Conservation (phyloP, 2,797 vertebrate species). For the Hippopotamyrus pictus region DNA sequence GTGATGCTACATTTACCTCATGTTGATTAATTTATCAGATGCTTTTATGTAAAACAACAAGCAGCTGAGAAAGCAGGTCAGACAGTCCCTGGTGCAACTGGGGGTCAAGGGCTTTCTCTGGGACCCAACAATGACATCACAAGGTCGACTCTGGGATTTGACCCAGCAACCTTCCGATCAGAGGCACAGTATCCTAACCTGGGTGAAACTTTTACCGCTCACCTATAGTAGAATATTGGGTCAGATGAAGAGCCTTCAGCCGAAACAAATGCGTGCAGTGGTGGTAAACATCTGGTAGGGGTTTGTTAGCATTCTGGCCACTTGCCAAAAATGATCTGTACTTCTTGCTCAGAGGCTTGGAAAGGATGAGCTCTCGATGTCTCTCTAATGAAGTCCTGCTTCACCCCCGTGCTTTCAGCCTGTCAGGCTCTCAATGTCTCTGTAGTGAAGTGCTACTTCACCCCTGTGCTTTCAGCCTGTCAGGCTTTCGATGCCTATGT, state of each 20-base stretch:
- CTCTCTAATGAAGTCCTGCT: too few relatives aligned
- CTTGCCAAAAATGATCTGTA: neutral
- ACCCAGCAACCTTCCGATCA: neutral
- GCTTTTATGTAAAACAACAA: neutral
- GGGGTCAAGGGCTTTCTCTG: neutral
- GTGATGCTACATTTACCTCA: neutral
- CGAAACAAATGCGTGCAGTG: neutral
- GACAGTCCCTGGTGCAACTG: neutral
- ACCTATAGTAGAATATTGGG: neutral
- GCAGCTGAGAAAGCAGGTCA: neutral
- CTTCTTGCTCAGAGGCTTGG: neutral
- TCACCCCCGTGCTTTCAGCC: too few relatives aligned
- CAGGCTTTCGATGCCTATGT: neutral
- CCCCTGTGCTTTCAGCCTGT: neutral
- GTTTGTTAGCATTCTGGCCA: neutral
- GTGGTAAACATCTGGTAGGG: neutral
- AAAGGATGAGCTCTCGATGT: neutral
- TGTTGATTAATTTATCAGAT: neutral
- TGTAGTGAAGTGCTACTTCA: neutral
- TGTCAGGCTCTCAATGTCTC: too few relatives aligned
- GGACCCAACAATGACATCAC: neutral
- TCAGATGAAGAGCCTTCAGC: neutral
- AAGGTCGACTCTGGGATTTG: neutral
- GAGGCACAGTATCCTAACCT: neutral
- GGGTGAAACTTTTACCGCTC: neutral